Evolutionary conservation across 1,140 invertebrate genomes (phyloP), one percentile per base, ranked within the genome.

Genomic region (Pentalonia nigronervosa): DNA sequence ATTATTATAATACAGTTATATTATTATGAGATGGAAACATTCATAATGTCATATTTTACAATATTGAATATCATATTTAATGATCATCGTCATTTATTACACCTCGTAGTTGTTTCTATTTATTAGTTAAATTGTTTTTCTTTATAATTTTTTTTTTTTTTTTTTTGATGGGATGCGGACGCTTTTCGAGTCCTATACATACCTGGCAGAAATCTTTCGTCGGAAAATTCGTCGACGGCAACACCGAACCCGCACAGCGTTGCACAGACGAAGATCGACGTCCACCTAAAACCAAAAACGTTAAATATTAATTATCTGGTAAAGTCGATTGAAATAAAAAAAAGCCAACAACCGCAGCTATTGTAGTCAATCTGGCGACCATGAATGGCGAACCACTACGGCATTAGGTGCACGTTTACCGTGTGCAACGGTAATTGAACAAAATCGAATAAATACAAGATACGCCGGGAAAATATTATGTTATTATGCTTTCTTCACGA

Each of bases 161-260:
- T 30, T n/a, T 14, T 30, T 60, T 2, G 56, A 0, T 0, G 30
- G 30, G 23, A n/a, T n/a, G 0, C 1, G 21, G 11, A 11, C 0
- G 25, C 25, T 60, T 14, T 60, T 4, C 11, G 11, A 41, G 7
- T 0, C 9, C 3, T 86, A 41, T 25, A 47, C 60, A 86, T 90
- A 90, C 89, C 53, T 45, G 53, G 25, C 20, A 20, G 0, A 20
- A 45, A 45, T 60, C 30, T 45, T 23, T 1, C 36, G 11, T 47
- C 89, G 6, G 53, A 45, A n/a, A 67, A 20, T 45, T 67, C 89
- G 7, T 90, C 89, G 9, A 25, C 23, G 7, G 53, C 7, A 1
- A 25, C 36, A 25, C 25, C 6, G n/a, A 90, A n/a, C 7, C 60
- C 34, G 25, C 89, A 67, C 7, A 90, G 53, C 17, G 60, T 45